Conservation (phyloP, 2,797 vertebrate genomes). For the Lindbergichthys nudifrons region DNA sequence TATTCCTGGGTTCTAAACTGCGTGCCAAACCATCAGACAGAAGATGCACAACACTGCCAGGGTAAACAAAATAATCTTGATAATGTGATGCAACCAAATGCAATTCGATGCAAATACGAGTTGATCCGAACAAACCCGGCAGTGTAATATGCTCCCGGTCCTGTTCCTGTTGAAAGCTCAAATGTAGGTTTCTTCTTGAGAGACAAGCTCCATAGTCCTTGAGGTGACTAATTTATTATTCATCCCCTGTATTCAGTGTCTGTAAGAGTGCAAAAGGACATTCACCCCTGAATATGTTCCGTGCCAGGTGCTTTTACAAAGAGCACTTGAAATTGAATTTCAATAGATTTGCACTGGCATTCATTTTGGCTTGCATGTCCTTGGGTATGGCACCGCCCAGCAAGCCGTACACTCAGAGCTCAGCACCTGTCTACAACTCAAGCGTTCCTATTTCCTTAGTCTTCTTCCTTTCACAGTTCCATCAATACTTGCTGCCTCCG, state of each 20-base stretch:
- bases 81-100: constrained; percentile 77
- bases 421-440: constrained; percentile 61
- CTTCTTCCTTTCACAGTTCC: constrained; percentile 49
- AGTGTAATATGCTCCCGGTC: constrained; percentile 15
- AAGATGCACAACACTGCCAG: constrained; percentile 69
- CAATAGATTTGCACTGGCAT: constrained; percentile 78
- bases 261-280: constrained; percentile 55
- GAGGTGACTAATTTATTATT: constrained; percentile 73
- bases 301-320: constrained; percentile 70
- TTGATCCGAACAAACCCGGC: constrained; percentile 47
- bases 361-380: constrained; percentile 67
- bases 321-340: constrained; percentile 78
- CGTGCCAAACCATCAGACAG: constrained; percentile 69
- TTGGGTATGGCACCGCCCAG: constrained; percentile 66
- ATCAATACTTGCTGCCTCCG: constrained; percentile 60
- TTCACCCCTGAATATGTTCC: constrained; percentile 66
- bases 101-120: constrained; percentile 66
- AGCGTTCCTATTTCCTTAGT: constrained; percentile 65
- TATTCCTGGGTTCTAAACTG: constrained; percentile 70
- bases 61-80: constrained; percentile 77
- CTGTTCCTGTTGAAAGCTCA: constrained; percentile 56
- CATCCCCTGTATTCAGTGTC: constrained; percentile 63
- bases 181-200: constrained; percentile 47
- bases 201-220: constrained; percentile 58
- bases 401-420: constrained; percentile 49